phyloP scores from a whole-genome alignment of 1,140 invertebrate species.

The Saccostrea echinata region DNA sequence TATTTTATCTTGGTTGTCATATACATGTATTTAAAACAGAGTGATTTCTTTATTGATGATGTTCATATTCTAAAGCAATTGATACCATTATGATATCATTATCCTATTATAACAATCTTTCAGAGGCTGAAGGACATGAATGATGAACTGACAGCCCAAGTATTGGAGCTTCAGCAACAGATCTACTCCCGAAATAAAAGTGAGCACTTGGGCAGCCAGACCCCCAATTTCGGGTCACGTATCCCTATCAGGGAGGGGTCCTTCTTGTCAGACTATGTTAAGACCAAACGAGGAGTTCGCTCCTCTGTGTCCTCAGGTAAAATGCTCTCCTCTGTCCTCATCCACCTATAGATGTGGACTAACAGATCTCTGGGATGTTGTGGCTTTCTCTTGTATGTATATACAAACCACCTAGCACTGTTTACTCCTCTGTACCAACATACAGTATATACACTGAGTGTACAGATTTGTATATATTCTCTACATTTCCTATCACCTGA shows the following conservation, averaged over 20 bases:
- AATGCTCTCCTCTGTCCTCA: not conserved
- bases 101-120: slow-evolving; percentile 4
- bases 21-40: not conserved
- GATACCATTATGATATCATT: not conserved
- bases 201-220: not conserved
- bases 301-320: slow-evolving; percentile 54
- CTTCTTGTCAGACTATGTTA: slow-evolving; percentile 56
- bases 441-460: not conserved
- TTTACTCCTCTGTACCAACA: not conserved
- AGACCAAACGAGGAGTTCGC: slow-evolving; percentile 44
- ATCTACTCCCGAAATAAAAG: slow-evolving; percentile 15
- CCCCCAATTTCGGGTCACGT: slow-evolving; percentile 42
- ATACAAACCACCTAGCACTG: not conserved
- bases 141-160: slow-evolving; percentile 55
- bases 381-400: slow-evolving; percentile 32
- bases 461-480: not conserved
- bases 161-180: slow-evolving; percentile 46
- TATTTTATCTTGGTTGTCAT: no score
- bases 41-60: not conserved
- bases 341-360: slow-evolving; percentile 30
- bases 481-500: not conserved
- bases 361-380: not conserved
- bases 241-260: slow-evolving; percentile 57
- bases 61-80: not conserved
- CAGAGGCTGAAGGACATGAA: slow-evolving; percentile 54